Percentiles rank a stretch among this genome's conserved stretches.
These are phyloP conservation scores for Riparia riparia DNA, from an alignment of 2,113 vertebrate species.

Conservation along the genomic window DNA sequence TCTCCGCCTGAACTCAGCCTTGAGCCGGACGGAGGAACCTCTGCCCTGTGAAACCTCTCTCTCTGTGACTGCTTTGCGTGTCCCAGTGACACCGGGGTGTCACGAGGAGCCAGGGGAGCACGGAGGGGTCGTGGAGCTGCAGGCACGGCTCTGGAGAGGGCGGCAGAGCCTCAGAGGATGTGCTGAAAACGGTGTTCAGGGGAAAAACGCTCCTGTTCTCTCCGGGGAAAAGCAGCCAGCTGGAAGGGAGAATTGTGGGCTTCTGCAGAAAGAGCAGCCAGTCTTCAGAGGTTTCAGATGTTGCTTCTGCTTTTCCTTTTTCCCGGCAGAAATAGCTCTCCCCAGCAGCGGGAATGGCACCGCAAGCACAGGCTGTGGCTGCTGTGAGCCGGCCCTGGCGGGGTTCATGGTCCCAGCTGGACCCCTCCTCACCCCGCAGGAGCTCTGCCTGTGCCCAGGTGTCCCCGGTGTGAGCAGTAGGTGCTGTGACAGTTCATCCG, in stretches of 20 bases:
- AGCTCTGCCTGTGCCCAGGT: rapidly evolving
- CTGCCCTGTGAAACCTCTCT: too few species aligned
- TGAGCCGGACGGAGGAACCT: too few species aligned
- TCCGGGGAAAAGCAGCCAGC: not conserved
- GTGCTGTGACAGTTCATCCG: not conserved
- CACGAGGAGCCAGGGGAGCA: rapidly evolving
- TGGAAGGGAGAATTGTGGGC: not conserved
- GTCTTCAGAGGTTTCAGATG: not conserved
- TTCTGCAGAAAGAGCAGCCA: not conserved
- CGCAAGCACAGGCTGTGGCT: not conserved
- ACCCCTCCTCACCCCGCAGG: rapidly evolving
- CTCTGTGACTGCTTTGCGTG: too few species aligned
- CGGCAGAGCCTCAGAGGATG: not conserved
- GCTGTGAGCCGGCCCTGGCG: not conserved
- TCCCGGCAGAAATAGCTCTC: not conserved
- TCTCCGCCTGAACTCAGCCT: too few species aligned
- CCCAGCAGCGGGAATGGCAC: not conserved
- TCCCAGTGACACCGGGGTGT: rapidly evolving
- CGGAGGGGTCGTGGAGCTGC: not conserved
- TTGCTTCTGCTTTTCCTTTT: not conserved
- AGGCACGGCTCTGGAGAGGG: not conserved
- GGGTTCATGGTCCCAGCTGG: rapidly evolving
- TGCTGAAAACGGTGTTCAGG: rapidly evolving
- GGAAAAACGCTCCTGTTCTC: not conserved
- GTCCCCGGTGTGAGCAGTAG: not conserved